Evolutionary conservation across 2,888 invertebrate species (phyloP).

Genomic region (Chalcis sispes): DNA sequence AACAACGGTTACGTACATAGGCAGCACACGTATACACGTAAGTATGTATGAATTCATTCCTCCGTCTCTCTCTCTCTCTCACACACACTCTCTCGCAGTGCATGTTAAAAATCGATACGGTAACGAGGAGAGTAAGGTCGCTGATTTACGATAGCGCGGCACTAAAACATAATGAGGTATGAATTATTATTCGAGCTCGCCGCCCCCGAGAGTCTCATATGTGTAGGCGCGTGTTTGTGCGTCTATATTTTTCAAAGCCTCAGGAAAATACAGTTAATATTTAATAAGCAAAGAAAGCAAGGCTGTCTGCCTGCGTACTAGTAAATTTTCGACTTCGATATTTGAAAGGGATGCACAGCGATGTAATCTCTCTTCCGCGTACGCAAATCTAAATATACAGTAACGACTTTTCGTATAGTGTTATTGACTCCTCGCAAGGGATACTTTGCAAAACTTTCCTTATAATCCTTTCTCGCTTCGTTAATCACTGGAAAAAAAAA

Average conservation of each 20-base stretch:
- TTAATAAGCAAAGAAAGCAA: constrained; percentile 17
- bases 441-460: constrained; percentile 31
- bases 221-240: not conserved
- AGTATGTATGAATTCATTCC: too few species aligned
- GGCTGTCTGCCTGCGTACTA: not conserved
- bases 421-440: too few species aligned
- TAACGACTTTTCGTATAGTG: too few species aligned
- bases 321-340: constrained; percentile 19
- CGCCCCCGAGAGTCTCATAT: too few species aligned
- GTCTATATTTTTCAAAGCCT: constrained; percentile 19
- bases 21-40: too few species aligned
- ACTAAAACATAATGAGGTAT: constrained; percentile 18
- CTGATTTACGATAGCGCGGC: constrained; percentile 12
- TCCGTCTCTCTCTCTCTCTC: too few species aligned
- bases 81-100: too few species aligned
- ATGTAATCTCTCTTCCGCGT: constrained; percentile 7
- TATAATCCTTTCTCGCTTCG: constrained; percentile 29
- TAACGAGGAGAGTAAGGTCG: constrained; percentile 17
- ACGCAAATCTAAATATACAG: too few species aligned
- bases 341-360: not conserved
- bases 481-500: constrained; percentile 46
- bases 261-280: constrained; percentile 10
- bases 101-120: not conserved
- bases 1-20: too few species aligned
- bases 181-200: constrained; percentile 9